Conservation (phyloP, 2,797 vertebrate genomes). For the Peromyscus nudipes region DNA sequence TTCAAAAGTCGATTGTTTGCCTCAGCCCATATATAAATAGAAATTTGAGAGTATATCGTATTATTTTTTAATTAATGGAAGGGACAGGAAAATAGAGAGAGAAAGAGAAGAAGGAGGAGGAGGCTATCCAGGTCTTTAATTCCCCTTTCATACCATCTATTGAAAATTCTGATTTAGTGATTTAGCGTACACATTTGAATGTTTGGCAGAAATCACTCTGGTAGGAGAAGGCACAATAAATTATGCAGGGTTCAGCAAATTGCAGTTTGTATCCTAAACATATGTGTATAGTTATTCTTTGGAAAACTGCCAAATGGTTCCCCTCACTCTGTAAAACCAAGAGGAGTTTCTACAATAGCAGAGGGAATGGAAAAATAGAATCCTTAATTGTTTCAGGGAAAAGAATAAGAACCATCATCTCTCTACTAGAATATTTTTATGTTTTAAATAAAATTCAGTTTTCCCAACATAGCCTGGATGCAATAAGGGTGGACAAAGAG, state of each 20-base stretch:
- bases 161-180: slow-evolving; percentile 79
- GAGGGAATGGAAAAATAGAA: neutral
- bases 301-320: slow-evolving; percentile 82
- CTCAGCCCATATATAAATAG: neutral
- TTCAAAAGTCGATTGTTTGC: neutral
- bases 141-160: slow-evolving; percentile 68
- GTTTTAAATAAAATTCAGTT: neutral
- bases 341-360: slow-evolving; percentile 69
- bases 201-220: slow-evolving; percentile 75
- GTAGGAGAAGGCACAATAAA: slow-evolving; percentile 83
- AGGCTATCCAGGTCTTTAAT: slow-evolving; percentile 12
- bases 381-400: neutral
- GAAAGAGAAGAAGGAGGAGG: neutral
- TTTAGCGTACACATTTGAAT: slow-evolving; percentile 83
- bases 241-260: slow-evolving; percentile 81
- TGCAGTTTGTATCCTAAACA: slow-evolving; percentile 85
- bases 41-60: slow-evolving; percentile 79
- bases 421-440: neutral
- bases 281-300: slow-evolving; percentile 86
- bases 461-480: neutral
- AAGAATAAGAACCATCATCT: neutral
- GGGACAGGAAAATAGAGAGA: too few relatives aligned
- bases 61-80: slow-evolving; percentile 25
- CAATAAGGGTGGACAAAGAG: neutral
- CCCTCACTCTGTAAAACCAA: slow-evolving; percentile 81